These are phyloP conservation scores for Cydia fagiglandana DNA, from an alignment of 1,140 invertebrate species.

Conservation along the genomic window DNA sequence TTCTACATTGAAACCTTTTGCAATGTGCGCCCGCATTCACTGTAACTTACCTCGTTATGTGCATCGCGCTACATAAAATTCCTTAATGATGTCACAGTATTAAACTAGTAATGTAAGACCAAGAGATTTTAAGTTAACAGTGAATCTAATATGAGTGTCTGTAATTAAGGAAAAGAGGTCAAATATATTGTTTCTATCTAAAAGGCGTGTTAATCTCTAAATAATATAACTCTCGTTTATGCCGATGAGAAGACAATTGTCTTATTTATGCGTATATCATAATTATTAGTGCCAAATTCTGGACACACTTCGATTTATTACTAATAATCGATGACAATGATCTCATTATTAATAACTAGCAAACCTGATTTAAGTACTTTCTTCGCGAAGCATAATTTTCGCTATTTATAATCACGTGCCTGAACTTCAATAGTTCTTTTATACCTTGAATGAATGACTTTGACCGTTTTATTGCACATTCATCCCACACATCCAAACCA, in stretches of 20 bases:
- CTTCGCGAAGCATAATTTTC: neutral
- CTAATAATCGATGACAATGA: neutral
- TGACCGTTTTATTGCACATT: constrained; percentile 24
- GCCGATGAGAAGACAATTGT: too few relatives aligned
- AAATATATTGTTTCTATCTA: too few relatives aligned
- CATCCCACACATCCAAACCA: constrained; percentile 35
- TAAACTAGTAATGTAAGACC: too few relatives aligned
- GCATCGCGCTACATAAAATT: neutral
- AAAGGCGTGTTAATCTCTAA: too few relatives aligned
- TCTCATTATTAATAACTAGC: neutral
- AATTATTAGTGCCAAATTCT: too few relatives aligned
- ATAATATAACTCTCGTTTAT: too few relatives aligned
- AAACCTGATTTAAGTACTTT: neutral
- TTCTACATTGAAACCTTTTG: constrained; percentile 5
- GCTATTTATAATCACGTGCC: constrained; percentile 4
- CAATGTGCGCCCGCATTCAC: neutral
- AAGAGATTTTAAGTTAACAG: too few relatives aligned
- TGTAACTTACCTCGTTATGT: neutral
- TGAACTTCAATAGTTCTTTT: constrained; percentile 33
- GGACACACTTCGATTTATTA: too few relatives aligned
- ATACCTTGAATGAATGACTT: constrained; percentile 27
- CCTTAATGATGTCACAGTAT: too few relatives aligned
- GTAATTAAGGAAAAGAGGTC: too few relatives aligned
- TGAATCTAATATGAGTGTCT: too few relatives aligned
- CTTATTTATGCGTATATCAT: too few relatives aligned